A percentile compares a stretch with the other conserved stretches of the same genome.
Conservation (phyloP, 2,888 invertebrate species). For the Philereme vetulata region DNA sequence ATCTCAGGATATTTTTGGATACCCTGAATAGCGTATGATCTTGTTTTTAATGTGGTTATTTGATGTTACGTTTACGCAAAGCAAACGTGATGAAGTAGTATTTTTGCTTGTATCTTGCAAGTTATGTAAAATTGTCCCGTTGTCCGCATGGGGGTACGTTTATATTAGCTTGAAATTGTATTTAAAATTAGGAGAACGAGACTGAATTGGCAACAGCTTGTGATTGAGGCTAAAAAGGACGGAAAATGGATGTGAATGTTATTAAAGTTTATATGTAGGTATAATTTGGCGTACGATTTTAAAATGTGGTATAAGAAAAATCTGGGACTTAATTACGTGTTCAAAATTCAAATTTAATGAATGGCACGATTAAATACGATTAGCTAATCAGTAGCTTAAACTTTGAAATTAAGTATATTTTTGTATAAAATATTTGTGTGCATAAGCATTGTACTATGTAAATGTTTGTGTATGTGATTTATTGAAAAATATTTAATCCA, state of each 20-base stretch:
- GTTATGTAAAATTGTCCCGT: slow-evolving; percentile 12
- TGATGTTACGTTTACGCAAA: slow-evolving; percentile 12
- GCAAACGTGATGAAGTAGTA: background rate
- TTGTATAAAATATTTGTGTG: slow-evolving; percentile 76
- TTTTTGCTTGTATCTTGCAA: slow-evolving; percentile 17
- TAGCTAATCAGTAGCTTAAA: slow-evolving; percentile 53
- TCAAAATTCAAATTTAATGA: slow-evolving; percentile 60
- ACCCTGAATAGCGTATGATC: slow-evolving; percentile 19
- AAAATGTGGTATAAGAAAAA: slow-evolving; percentile 52
- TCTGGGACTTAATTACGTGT: slow-evolving; percentile 63
- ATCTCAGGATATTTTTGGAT: slow-evolving; percentile 10
- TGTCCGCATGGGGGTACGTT: slow-evolving; percentile 19
- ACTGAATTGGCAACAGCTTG: slow-evolving; percentile 80
- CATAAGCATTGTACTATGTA: slow-evolving; percentile 51
- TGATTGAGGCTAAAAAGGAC: slow-evolving; percentile 58
- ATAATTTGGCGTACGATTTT: slow-evolving; percentile 47
- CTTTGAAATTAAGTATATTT: slow-evolving; percentile 70
- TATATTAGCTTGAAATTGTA: slow-evolving; percentile 18
- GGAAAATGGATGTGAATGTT: slow-evolving; percentile 66
- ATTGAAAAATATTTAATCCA: slow-evolving; percentile 9
- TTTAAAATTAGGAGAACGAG: slow-evolving; percentile 55
- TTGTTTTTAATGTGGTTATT: slow-evolving; percentile 24
- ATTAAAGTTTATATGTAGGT: slow-evolving; percentile 53
- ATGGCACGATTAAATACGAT: slow-evolving; percentile 53
- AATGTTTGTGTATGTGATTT: slow-evolving; percentile 18